Evolutionary conservation across 2,113 vertebrate species (phyloP), one percentile per base, ranked within the genome.

Genomic region (Pseudopipra pipra): DNA sequence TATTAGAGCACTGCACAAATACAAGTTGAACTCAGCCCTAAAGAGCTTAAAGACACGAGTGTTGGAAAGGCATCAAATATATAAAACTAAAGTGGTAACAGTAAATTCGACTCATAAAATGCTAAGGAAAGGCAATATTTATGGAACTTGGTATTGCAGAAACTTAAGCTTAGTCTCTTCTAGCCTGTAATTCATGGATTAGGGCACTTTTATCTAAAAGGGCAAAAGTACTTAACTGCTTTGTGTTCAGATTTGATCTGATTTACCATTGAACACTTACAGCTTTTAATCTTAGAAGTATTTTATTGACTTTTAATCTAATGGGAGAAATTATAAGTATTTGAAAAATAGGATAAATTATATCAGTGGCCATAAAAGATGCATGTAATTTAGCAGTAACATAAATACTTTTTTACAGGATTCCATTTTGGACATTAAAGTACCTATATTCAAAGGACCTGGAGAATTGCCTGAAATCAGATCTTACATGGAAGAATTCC

Each of bases 401-500:
- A 23, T n/a, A 12, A 31, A 1, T 14, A 72, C 14, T 65, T 95
- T 93, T 39, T 91, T 71, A 63, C 98, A 99, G 99, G 98, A 99
- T 98, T 99, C 99, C 44, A 98, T 99, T 96, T 96, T 99, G 98
- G 99, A 99, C 96, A 99, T 99, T 97, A 99, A 99, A 98, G 99
- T 99, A 80, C 99, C 99, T 51, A 97, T 99, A 87, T 99, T 99
- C 96, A 99, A 98, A 97, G 98, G 98, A 24, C 98, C 98, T 2
- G 99, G 99, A 87, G 99, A 99, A 91, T 90, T 99, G 91, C 99
- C 99, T 3, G 99, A 99, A 98, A 99, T 99, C 97, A 98, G 98
- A 85, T 99, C 99, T 39, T 99, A 99, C 97, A 99, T 99, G 98
- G 99, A 99, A 6, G 99, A 99, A 97, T 99, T 99, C 94, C 99